phyloP scores from a whole-genome alignment of 2,113 vertebrate species.

The Sula dactylatra region DNA sequence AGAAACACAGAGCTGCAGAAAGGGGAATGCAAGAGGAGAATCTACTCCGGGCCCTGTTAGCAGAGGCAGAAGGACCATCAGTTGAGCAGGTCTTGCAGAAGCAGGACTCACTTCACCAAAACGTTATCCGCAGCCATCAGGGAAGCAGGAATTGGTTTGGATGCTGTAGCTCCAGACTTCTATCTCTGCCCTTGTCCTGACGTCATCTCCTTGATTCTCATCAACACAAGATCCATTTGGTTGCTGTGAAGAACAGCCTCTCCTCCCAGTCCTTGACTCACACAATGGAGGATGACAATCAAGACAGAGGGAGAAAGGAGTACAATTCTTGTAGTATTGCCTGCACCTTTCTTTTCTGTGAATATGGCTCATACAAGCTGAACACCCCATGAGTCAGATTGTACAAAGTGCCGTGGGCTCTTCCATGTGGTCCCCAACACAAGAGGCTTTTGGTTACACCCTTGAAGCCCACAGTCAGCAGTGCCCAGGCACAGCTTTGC shows the following conservation, averaged over 20 bases:
- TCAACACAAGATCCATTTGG: not conserved
- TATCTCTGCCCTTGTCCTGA: not conserved
- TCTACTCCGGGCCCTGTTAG: not conserved
- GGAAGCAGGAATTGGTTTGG: not conserved
- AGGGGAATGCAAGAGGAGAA: not conserved
- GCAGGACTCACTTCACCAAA: not conserved
- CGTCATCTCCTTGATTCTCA: not conserved
- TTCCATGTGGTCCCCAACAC: not conserved
- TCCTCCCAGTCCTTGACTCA: not conserved
- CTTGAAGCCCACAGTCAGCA: not conserved
- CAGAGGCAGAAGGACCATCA: not conserved
- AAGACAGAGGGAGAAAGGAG: not conserved
- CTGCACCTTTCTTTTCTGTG: not conserved
- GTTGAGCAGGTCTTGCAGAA: not conserved
- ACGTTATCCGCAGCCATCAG: not conserved
- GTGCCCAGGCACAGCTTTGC: not conserved
- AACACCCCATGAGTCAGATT: not conserved
- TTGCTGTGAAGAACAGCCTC: not conserved
- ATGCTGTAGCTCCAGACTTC: not conserved
- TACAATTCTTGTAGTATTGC: not conserved
- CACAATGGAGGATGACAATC: not conserved
- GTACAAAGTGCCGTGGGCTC: not conserved
- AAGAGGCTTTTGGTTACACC: not conserved
- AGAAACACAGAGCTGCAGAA: not conserved
- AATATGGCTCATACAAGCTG: not conserved